Base-by-base conservation (phyloP, 2,888 invertebrate species). In the Noctua fimbriata region DNA sequence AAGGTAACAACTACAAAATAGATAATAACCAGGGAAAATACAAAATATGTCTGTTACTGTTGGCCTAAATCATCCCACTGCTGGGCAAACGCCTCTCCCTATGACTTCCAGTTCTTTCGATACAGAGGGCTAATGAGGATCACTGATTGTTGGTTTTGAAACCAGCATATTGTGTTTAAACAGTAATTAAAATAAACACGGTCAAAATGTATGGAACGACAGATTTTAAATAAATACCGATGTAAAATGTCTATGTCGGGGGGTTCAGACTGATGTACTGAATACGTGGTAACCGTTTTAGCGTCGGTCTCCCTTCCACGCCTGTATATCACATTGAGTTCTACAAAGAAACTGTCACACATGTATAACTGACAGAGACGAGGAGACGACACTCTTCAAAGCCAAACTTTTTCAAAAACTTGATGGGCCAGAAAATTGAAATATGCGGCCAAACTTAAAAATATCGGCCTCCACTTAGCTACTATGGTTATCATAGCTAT, bases 401-500 rank as follows among this genome's bases (percentile, higher is more conserved):
- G 7, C 14, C 1, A 36, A 41, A 79, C 63, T n/a, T 49, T 36
- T n/a, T 49, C 66, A 24, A 32, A 73, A 79, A 49, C 47, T 58
- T 21, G 41, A 60, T 44, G 6, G 5, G 16, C 41, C 41, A 32
- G 28, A 58, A 66, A 76, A 73, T 63, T 44, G 1, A 72, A 73
- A 83, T 36, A 60, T 41, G n/a, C 24, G 18, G 28, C 55, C 18
- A 28, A 44, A 55, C 44, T 80, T 75, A 84, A 87, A 85, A 84
- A 77, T 74, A 77, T 75, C 63, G 77, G 67, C 85, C 87, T 60
- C 63, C 55, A 66, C 66, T 66, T 75, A 76, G 73, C 86, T 83
- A 76, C 80, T 86, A 89, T 89, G 87, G 89, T 85, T 89, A 87
- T 89, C 89, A 90, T 92, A 90, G 82, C 87, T 86, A 83, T 89